Conservation (phyloP, 2,888 invertebrate genomes). For the Lacanobia wlatinum region DNA sequence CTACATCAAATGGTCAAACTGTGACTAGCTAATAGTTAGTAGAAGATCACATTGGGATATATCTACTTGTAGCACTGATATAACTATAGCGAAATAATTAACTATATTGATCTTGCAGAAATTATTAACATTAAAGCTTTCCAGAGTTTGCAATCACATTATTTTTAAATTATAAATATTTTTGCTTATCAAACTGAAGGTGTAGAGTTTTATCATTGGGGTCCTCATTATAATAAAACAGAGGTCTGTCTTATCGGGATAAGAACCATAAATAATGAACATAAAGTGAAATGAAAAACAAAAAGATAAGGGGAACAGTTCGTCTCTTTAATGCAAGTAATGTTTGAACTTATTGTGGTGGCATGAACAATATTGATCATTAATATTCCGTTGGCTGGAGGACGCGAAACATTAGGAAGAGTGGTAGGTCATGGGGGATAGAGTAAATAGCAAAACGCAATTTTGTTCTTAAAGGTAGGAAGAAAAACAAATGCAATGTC, state of each 20-base stretch:
- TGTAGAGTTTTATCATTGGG: conserved; percentile 22
- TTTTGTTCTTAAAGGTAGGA: too few relatives aligned
- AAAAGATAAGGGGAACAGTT: conserved; percentile 49
- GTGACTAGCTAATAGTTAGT: neutral
- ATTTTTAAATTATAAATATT: conserved; percentile 7
- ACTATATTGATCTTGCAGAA: neutral
- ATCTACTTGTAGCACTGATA: neutral
- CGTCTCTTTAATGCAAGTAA: conserved; percentile 20
- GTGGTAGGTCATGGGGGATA: neutral
- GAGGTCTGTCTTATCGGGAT: conserved; percentile 41
- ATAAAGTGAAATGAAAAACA: conserved; percentile 48
- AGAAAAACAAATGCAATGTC: too few relatives aligned
- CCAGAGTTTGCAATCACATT: neutral
- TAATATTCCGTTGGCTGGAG: neutral
- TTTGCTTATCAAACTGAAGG: conserved; percentile 5
- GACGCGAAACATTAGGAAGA: neutral
- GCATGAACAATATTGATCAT: conserved; percentile 8
- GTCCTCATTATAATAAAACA: conserved; percentile 33
- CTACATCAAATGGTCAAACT: neutral
- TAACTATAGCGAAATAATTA: neutral
- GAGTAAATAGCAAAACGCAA: too few relatives aligned
- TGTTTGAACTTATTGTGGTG: conserved; percentile 20
- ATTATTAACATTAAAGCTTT: conserved; percentile 1
- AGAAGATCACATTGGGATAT: neutral
- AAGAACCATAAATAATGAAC: conserved; percentile 45